Conservation (phyloP, 2,888 invertebrate genomes). For the Pocota personata region DNA sequence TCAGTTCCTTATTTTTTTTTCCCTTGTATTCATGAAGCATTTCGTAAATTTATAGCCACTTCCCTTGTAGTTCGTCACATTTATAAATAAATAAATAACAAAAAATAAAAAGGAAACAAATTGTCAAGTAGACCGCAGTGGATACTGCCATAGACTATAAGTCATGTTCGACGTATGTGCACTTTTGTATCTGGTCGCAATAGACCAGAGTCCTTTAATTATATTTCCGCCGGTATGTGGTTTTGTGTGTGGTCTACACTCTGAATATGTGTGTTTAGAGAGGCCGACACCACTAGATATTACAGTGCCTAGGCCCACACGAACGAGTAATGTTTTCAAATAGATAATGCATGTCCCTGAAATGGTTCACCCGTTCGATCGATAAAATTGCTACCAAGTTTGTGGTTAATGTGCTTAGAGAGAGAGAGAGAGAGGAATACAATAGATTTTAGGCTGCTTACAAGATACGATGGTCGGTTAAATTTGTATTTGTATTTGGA, state of each 20-base stretch:
- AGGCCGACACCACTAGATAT: not conserved
- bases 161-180: slow-evolving; percentile 44
- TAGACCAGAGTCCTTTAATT: slow-evolving; percentile 64
- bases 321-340: slow-evolving; percentile 28
- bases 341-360: slow-evolving; percentile 64
- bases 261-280: not conserved
- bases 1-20: not conserved
- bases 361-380: slow-evolving; percentile 49
- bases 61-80: slow-evolving; percentile 5
- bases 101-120: not conserved
- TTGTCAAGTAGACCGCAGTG: slow-evolving; percentile 17
- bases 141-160: slow-evolving; percentile 20
- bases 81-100: slow-evolving; percentile 29
- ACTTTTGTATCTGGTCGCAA: slow-evolving; percentile 17
- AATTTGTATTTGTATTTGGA: slow-evolving; percentile 37
- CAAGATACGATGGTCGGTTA: not conserved
- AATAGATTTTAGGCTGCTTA: not conserved
- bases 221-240: slow-evolving; percentile 38
- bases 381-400: slow-evolving; percentile 56
- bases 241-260: not conserved
- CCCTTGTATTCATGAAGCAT: slow-evolving; percentile 1
- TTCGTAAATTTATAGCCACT: not conserved
- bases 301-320: not conserved
- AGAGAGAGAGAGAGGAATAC: not conserved
- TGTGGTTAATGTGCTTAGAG: slow-evolving; percentile 39